These are phyloP conservation scores for Drosophila serrata DNA, from an alignment of 1,140 invertebrate genomes.

Conservation along the genomic window DNA sequence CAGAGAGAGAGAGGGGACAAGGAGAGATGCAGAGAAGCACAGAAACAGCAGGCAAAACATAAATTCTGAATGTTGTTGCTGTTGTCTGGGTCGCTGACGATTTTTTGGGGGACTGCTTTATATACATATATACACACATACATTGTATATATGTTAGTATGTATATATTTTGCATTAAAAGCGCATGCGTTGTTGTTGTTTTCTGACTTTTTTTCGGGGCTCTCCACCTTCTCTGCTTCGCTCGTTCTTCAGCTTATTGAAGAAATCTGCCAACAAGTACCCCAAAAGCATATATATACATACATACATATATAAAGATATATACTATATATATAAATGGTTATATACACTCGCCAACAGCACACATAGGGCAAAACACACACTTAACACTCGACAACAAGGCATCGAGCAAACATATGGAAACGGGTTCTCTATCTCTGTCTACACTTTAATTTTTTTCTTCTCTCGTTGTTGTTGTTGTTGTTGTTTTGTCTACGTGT, in stretches of 20 bases:
- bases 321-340: conserved; percentile 12
- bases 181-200: conserved; percentile 69
- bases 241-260: conserved; percentile 28
- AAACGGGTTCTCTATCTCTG: conserved; percentile 66
- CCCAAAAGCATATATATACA: conserved; percentile 6
- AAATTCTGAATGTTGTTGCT: conserved; percentile 56
- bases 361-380: conserved; percentile 62
- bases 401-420: conserved; percentile 70
- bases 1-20: not conserved
- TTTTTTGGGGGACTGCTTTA: conserved; percentile 41
- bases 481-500: conserved; percentile 42
- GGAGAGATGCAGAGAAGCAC: conserved; percentile 22
- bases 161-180: conserved; percentile 37
- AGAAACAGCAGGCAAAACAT: conserved; percentile 58
- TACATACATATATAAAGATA: conserved; percentile 12
- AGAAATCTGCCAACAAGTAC: conserved; percentile 76
- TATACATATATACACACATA: conserved; percentile 3
- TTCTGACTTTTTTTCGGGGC: conserved; percentile 43
- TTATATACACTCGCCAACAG: conserved; percentile 30
- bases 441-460: conserved; percentile 16
- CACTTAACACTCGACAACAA: conserved; percentile 63
- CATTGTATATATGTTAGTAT: not conserved
- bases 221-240: conserved; percentile 7
- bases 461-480: conserved; percentile 27
- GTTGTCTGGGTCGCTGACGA: conserved; percentile 70